phyloP scores from a whole-genome alignment of 2,797 vertebrate species.

The Falco peregrinus region DNA sequence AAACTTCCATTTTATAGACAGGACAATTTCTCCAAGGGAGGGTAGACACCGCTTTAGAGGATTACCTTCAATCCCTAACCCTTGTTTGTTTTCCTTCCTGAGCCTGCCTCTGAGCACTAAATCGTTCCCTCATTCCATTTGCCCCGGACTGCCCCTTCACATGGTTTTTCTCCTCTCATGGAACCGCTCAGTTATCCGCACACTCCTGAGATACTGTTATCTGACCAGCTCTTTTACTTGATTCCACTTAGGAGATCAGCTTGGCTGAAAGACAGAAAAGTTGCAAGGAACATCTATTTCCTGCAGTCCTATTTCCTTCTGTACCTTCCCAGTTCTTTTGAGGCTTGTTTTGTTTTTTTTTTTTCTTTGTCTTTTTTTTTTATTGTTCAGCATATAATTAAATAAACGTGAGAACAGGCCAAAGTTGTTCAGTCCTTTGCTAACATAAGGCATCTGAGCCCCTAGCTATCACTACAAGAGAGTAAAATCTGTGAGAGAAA shows the following conservation, averaged over 20 bases:
- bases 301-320: not conserved
- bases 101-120: not conserved
- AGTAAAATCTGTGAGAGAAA: not conserved
- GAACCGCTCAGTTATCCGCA: not conserved
- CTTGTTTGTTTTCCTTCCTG: not conserved
- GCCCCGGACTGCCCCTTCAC: not conserved
- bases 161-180: not conserved
- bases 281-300: not conserved
- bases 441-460: not conserved
- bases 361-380: not conserved
- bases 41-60: not conserved
- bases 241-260: not conserved
- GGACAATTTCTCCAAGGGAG: not conserved
- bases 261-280: not conserved
- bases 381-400: not conserved
- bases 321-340: not conserved
- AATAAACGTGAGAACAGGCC: not conserved
- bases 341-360: not conserved
- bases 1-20: not conserved
- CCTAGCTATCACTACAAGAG: not conserved
- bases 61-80: not conserved
- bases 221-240: not conserved
- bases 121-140: not conserved
- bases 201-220: not conserved
- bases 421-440: not conserved